Evolutionary conservation across 2,113 vertebrate species (phyloP).

Genomic region (Scophthalmus maximus): DNA sequence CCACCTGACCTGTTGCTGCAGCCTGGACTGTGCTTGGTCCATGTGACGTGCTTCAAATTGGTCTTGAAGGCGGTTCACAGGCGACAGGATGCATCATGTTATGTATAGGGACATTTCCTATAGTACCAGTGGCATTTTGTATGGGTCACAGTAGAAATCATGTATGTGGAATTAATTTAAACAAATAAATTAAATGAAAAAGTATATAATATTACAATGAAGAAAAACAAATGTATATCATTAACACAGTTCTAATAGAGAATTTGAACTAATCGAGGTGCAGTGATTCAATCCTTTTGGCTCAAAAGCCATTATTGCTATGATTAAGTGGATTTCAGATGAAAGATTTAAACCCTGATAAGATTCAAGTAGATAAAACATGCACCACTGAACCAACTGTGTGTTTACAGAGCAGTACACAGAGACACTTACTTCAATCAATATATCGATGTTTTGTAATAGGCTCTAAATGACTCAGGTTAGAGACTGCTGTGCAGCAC

Average conservation of each 20-base stretch:
- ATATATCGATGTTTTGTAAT: conserved; percentile 81
- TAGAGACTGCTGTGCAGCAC: conserved; percentile 70
- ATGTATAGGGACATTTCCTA: not conserved
- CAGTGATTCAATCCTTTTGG: conserved; percentile 24
- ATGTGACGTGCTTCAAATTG: conserved; percentile 3
- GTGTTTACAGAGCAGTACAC: conserved; percentile 78
- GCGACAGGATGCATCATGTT: not conserved
- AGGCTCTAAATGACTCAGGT: conserved; percentile 80
- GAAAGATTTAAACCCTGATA: conserved; percentile 73
- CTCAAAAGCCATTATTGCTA: conserved; percentile 24
- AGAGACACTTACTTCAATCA: conserved; percentile 77
- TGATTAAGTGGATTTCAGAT: conserved; percentile 50
- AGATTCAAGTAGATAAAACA: conserved; percentile 78
- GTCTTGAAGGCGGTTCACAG: not conserved
- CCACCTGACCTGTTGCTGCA: conserved; percentile 20
- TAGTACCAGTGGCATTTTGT: not conserved
- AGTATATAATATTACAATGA: too few species aligned
- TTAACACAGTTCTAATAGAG: not conserved
- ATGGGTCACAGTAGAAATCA: not conserved
- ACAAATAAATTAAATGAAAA: not conserved
- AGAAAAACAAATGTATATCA: not conserved
- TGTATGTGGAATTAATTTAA: not conserved
- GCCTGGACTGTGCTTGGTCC: conserved; percentile 8
- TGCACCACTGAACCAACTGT: conserved; percentile 59
- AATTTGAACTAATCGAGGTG: conserved; percentile 18